Percentiles rank a stretch among this genome's conserved stretches.
These are phyloP conservation scores for Pemphigus obesinymphae DNA, from an alignment of 1,140 invertebrate genomes.

Conservation along the genomic window DNA sequence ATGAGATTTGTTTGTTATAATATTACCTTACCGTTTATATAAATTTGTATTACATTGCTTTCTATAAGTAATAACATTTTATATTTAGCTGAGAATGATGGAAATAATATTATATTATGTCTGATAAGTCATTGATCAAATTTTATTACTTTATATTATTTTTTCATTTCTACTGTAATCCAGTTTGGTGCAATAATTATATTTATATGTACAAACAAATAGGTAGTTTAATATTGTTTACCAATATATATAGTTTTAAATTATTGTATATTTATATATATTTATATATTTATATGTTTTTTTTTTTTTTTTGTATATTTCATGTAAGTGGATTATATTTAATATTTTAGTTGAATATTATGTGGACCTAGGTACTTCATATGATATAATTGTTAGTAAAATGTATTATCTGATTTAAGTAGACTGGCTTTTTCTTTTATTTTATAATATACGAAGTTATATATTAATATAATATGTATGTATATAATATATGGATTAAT, in stretches of 20 bases:
- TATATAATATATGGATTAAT: not conserved
- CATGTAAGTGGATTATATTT: not conserved
- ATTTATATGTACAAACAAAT: not conserved
- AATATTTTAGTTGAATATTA: not conserved
- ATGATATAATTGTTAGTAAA: not conserved
- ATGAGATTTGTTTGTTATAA: not conserved
- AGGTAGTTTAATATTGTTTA: not conserved
- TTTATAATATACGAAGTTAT: not conserved
- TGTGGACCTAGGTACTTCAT: not conserved
- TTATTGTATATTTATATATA: too few relatives aligned
- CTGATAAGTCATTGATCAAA: not conserved
- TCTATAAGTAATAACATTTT: too few relatives aligned
- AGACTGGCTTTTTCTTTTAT: not conserved
- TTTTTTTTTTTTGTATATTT: not conserved
- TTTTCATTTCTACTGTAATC: not conserved
- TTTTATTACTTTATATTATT: not conserved
- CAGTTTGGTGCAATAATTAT: not conserved
- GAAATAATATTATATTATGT: not conserved
- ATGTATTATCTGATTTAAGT: not conserved
- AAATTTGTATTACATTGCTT: not conserved
- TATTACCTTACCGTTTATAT: not conserved
- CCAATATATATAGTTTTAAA: not conserved
- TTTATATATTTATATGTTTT: not conserved
- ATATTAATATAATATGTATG: not conserved
- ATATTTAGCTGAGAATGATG: not conserved